Conservation (phyloP, 2,797 vertebrate species). For the Varecia variegata region DNA sequence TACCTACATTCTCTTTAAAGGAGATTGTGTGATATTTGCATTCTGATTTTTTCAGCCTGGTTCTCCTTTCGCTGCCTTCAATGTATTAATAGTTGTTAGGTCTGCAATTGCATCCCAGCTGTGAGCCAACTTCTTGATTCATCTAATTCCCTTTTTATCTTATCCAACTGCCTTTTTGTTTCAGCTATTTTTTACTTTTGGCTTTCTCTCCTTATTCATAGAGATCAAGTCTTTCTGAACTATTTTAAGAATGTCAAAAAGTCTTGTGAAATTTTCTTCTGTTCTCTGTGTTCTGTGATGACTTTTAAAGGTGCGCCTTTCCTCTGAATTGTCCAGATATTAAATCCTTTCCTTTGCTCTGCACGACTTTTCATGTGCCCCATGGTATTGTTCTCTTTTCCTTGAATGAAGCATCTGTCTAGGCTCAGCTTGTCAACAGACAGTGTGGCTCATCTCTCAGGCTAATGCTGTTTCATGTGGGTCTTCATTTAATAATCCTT, state of each 20-base stretch:
- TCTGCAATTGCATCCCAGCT: background rate
- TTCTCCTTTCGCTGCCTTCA: background rate
- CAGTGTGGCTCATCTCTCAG: background rate
- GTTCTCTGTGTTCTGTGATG: background rate
- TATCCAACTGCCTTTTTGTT: background rate
- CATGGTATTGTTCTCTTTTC: background rate
- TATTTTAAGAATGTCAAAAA: conserved; percentile 3
- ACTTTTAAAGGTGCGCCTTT: background rate
- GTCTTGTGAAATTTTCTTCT: background rate
- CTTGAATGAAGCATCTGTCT: background rate
- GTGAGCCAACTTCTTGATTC: background rate
- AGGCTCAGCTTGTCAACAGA: background rate
- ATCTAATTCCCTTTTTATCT: conserved; percentile 23
- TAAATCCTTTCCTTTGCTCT: background rate
- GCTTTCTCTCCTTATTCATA: conserved; percentile 1
- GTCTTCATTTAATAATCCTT: background rate
- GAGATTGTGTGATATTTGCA: background rate
- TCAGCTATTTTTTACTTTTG: background rate
- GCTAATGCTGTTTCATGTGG: background rate
- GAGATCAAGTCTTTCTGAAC: conserved; percentile 19
- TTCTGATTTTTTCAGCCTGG: background rate
- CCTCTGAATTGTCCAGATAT: background rate
- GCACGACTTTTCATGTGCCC: background rate
- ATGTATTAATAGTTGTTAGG: background rate
- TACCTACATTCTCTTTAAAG: background rate